Percentiles rank a stretch among this genome's conserved stretches.
These are phyloP conservation scores for Fregata magnificens DNA, from an alignment of 2,113 vertebrate species.

Conservation along the genomic window DNA sequence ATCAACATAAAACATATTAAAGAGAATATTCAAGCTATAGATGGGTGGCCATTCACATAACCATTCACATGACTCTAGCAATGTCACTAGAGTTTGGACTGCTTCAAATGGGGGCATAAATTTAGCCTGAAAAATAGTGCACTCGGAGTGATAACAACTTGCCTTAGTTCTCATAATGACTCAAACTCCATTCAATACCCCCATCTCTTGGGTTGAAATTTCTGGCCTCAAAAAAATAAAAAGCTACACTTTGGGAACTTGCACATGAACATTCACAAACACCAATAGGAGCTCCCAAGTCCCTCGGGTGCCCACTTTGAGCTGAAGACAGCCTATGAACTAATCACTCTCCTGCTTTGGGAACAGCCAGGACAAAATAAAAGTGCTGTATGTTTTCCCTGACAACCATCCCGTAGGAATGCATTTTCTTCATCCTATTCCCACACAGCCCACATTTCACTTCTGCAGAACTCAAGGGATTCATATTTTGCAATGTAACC, in stretches of 20 bases:
- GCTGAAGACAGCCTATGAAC: not conserved
- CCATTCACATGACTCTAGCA: not conserved
- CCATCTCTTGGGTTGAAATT: not conserved
- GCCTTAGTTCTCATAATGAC: not conserved
- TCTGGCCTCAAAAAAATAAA: not conserved
- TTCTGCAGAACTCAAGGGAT: not conserved
- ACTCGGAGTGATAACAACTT: not conserved
- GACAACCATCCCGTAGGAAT: not conserved
- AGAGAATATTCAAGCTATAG: not conserved
- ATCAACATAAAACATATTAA: not conserved
- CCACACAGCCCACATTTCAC: not conserved
- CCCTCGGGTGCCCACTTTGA: rapidly evolving
- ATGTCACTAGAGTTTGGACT: not conserved
- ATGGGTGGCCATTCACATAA: not conserved
- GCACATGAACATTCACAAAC: not conserved
- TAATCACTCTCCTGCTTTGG: not conserved
- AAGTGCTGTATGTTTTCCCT: not conserved
- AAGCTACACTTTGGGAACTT: not conserved
- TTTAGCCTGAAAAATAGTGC: not conserved
- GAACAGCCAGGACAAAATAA: not conserved
- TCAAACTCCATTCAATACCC: not conserved
- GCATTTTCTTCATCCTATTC: not conserved
- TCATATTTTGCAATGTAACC: not conserved
- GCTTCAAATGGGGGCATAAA: not conserved
- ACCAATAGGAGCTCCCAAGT: not conserved